Conservation (phyloP, 2,113 vertebrate genomes). For the Scatophagus argus region DNA sequence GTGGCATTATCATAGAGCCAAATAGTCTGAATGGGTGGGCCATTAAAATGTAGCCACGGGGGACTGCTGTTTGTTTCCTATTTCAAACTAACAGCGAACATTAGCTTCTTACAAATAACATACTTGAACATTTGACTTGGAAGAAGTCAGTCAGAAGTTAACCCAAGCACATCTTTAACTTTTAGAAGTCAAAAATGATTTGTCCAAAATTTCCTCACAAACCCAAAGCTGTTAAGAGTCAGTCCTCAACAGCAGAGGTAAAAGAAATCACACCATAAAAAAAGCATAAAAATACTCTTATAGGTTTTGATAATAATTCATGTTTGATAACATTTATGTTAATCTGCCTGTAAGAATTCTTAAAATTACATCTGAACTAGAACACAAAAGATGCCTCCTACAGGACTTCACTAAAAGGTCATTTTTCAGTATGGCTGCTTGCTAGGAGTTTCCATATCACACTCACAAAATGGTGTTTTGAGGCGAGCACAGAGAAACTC, state of each 20-base stretch:
- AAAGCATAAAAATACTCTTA: too few species aligned
- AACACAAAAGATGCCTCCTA: too few species aligned
- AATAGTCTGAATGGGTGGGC: not conserved
- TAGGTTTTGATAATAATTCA: too few species aligned
- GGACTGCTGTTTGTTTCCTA: not conserved
- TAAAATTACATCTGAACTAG: too few species aligned
- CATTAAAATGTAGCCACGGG: not conserved
- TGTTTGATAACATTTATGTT: too few species aligned
- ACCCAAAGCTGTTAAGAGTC: not conserved
- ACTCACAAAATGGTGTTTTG: not conserved
- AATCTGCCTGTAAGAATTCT: too few species aligned
- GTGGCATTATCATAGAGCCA: not conserved
- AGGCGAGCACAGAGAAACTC: not conserved
- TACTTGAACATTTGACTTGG: too few species aligned
- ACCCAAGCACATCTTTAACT: not conserved
- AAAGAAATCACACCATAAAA: not conserved
- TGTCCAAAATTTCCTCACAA: not conserved
- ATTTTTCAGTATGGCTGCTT: not conserved
- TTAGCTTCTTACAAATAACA: too few species aligned
- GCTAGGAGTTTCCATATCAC: not conserved
- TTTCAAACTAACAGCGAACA: not conserved
- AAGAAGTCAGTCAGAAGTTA: slow-evolving; percentile 1
- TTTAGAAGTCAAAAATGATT: not conserved
- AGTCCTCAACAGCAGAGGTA: not conserved
- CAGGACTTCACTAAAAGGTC: not conserved